A percentile compares a stretch with the other conserved stretches of the same genome.
Conservation (phyloP, 2,113 vertebrate genomes). For the Pyrgilauda ruficollis region DNA sequence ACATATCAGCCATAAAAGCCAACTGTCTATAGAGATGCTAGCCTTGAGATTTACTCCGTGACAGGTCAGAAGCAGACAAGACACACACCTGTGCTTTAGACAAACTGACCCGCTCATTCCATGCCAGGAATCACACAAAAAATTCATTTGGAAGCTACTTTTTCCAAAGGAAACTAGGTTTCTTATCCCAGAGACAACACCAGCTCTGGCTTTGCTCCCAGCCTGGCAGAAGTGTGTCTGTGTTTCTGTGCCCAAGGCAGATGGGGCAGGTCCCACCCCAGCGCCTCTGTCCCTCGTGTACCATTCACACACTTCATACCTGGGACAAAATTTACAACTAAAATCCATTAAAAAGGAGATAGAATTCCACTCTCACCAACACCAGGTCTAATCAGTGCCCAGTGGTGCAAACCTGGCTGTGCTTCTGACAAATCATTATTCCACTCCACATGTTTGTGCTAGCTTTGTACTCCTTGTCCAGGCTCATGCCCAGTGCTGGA, state of each 20-base stretch:
- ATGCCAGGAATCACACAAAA: background rate
- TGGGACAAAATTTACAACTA: background rate
- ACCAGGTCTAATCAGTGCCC: background rate
- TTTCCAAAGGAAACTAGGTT: background rate
- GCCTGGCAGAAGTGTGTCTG: background rate
- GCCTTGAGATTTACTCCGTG: background rate
- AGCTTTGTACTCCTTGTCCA: background rate
- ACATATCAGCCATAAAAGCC: background rate
- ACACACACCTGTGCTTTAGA: rapidly evolving
- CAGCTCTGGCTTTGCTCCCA: background rate
- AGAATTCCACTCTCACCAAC: background rate
- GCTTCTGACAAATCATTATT: background rate
- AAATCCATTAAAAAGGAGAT: background rate
- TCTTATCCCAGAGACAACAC: background rate
- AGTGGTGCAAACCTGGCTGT: background rate
- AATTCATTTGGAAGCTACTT: background rate
- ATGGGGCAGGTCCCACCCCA: background rate
- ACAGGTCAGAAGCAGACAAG: background rate
- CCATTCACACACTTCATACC: background rate
- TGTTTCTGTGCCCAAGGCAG: background rate
- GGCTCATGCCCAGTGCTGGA: background rate
- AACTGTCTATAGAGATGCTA: background rate
- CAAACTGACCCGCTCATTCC: background rate
- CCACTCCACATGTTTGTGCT: background rate
- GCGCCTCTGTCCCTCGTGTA: background rate